These are phyloP conservation scores for Brienomyrus brachyistius DNA, from an alignment of 2,113 vertebrate species.

Conservation along the genomic window DNA sequence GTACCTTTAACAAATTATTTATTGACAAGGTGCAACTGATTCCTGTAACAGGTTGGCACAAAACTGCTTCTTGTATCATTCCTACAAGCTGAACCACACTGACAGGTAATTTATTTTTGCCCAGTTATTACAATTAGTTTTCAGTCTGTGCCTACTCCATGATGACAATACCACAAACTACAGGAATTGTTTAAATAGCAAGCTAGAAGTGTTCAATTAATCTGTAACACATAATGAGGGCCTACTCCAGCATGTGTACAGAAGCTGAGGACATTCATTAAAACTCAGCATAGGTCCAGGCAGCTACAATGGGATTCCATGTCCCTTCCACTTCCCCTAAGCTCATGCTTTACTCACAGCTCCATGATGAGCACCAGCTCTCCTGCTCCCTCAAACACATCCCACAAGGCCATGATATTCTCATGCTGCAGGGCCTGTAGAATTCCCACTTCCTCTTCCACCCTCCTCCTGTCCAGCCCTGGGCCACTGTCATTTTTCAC, in stretches of 20 bases:
- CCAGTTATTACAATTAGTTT: too few relatives aligned
- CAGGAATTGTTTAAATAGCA: not conserved
- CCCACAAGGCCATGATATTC: constrained; percentile 56
- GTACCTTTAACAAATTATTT: not conserved
- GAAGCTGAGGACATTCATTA: not conserved
- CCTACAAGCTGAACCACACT: too few relatives aligned
- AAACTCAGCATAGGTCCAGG: not conserved
- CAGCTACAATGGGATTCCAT: not conserved
- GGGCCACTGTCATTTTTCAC: constrained; percentile 46
- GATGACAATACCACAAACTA: not conserved
- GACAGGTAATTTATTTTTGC: too few relatives aligned
- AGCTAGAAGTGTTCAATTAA: not conserved
- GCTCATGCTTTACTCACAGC: constrained; percentile 56
- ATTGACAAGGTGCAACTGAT: too few relatives aligned
- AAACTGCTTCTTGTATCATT: too few relatives aligned
- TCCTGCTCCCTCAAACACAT: constrained; percentile 63
- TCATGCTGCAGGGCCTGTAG: constrained; percentile 60
- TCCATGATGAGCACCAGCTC: constrained; percentile 70
- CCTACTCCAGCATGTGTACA: not conserved
- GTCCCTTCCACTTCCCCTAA: not conserved
- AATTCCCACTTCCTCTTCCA: constrained; percentile 63
- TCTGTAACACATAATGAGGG: not conserved
- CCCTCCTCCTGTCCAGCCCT: constrained; percentile 48
- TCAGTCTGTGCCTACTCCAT: not conserved
- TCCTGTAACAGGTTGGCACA: too few relatives aligned